Base-by-base conservation (phyloP, 2,888 invertebrate species). In the Cylindroiulus punctatus region DNA sequence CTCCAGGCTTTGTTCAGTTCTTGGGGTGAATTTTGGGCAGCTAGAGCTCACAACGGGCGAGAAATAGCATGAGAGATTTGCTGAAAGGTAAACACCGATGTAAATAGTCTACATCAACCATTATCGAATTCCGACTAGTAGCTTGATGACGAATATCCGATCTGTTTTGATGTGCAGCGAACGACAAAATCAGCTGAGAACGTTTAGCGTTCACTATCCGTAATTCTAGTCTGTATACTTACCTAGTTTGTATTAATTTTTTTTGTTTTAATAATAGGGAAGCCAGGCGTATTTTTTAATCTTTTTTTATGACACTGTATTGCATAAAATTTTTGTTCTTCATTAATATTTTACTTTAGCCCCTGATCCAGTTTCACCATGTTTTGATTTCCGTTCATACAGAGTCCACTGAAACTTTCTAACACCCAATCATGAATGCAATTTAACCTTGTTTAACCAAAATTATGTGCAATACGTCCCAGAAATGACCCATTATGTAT, bases 211-310 rank as follows among this genome's bases (percentile, higher is more conserved):
- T 52, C 0, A 26, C 65, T 57, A 65, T 65, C 26, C 22, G 26
- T 26, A 8, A 36, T 65, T 65, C 65, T 65, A 65, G 65, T 65
- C 65, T 26, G 26, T 65, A 65, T 65, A 65, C 65, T 26, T 65
- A 8, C 65, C 65, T 65, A 65, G 65, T 52, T 8, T 65, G 22
- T 65, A 26, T 65, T 65, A 26, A 7, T 22, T 26, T 19, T 4
- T 26, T 65, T 65, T 65, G 14, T 52, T 65, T 65, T 7, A 65
- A 26, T 26, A 26, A 65, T 65, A 65, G 65, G 65, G 65, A 65
- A 65, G 8, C 65, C 1, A 26, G 65, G 65, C 22, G 19, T 65
- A 65, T 65, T 26, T 65, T 65, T 65, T 65, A 26, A 22, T 26
- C 19, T 26, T 22, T 65, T 65, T 65, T 65, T 65, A 65, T 65